These are phyloP conservation scores for Pseudotriccus pelzelni DNA, from an alignment of 2,797 vertebrate species.

Conservation along the genomic window DNA sequence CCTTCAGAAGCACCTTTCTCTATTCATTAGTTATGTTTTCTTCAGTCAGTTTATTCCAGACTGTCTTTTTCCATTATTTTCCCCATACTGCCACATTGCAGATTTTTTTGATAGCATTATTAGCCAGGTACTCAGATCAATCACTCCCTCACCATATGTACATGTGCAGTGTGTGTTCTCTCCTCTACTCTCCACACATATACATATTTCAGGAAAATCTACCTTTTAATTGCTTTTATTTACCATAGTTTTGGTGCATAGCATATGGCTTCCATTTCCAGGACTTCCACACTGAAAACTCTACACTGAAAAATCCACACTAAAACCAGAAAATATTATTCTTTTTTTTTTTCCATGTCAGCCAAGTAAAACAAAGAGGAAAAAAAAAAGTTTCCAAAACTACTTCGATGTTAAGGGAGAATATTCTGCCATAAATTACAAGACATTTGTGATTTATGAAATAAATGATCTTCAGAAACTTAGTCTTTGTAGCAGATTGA, in stretches of 20 bases:
- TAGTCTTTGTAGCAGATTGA: not conserved
- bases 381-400: not conserved
- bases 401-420: not conserved
- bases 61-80: not conserved
- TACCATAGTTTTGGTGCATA: not conserved
- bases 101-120: not conserved
- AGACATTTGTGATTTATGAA: not conserved
- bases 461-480: not conserved
- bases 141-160: not conserved
- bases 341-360: not conserved
- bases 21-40: not conserved
- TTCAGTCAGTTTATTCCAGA: not conserved
- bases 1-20: not conserved
- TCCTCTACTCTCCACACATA: not conserved
- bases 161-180: not conserved
- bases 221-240: conserved; percentile 35
- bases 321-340: not conserved
- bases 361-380: not conserved
- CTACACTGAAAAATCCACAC: not conserved
- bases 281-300: not conserved
- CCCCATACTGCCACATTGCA: not conserved
- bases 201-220: not conserved
- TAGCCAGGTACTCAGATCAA: not conserved
- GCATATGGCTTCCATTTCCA: conserved; percentile 37
- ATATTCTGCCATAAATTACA: not conserved